Percentiles rank a stretch among this genome's conserved stretches.
These are phyloP conservation scores for Rhipidura dahli DNA, from an alignment of 2,113 vertebrate genomes.

Conservation along the genomic window DNA sequence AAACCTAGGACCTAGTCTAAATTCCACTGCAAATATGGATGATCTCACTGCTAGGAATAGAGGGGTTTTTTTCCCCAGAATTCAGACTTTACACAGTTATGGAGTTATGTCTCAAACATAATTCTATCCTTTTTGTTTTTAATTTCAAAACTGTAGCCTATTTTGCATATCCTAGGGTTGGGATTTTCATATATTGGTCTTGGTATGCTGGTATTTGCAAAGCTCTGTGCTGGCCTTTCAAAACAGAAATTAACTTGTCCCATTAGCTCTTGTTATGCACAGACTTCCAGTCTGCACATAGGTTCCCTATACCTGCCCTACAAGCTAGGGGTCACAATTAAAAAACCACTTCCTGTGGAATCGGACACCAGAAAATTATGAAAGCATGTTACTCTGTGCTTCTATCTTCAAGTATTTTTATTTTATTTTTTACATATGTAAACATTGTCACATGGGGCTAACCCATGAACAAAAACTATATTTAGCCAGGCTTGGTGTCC, in stretches of 20 bases:
- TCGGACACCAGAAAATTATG: background rate
- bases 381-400: background rate
- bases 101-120: background rate
- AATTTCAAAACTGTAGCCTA: background rate
- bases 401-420: background rate
- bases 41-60: background rate
- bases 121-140: background rate
- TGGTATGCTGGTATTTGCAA: background rate
- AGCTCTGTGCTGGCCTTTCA: background rate
- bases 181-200: background rate
- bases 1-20: background rate
- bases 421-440: background rate
- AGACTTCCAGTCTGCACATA: background rate
- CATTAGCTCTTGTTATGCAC: background rate
- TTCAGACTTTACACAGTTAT: background rate
- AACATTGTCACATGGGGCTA: background rate
- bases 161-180: background rate
- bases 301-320: background rate
- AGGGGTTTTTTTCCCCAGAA: fast-evolving
- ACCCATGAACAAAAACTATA: background rate
- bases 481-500: background rate
- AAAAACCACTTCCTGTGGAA: background rate
- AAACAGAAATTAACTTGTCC: background rate
- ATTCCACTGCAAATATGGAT: background rate
- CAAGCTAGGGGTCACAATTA: background rate